Evolutionary conservation across 2,113 vertebrate genomes (phyloP).

Genomic region (Centropus unirufus): DNA sequence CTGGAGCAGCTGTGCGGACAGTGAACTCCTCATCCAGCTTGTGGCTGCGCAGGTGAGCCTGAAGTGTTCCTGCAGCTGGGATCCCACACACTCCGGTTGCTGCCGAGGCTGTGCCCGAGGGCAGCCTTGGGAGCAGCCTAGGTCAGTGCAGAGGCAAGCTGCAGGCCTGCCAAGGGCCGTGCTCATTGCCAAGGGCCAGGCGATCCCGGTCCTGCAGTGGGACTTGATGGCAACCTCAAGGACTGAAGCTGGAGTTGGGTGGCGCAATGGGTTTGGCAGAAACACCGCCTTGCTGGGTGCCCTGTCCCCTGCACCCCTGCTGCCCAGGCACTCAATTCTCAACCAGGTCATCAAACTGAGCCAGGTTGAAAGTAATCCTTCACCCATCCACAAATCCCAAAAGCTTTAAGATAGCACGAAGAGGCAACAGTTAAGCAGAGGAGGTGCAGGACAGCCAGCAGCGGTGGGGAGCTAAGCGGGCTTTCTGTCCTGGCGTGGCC

Average conservation of each 20-base stretch:
- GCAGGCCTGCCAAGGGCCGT: rapidly evolving
- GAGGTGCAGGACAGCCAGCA: background rate
- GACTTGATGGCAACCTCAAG: background rate
- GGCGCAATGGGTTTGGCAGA: background rate
- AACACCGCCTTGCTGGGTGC: rapidly evolving
- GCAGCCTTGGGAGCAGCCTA: background rate
- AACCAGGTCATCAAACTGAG: background rate
- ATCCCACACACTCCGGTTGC: rapidly evolving
- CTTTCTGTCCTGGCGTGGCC: background rate
- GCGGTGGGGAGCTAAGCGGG: background rate
- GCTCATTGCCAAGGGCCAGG: background rate
- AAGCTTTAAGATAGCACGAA: rapidly evolving
- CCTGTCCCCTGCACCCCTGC: background rate
- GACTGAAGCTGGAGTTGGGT: background rate
- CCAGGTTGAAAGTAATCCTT: background rate
- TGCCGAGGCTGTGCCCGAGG: rapidly evolving
- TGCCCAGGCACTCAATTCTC: background rate
- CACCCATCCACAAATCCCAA: background rate
- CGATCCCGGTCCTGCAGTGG: background rate
- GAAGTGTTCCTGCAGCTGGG: background rate
- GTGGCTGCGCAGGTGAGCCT: background rate
- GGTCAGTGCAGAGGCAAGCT: background rate
- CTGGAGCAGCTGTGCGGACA: background rate
- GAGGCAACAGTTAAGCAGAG: no score
- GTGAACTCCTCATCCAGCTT: rapidly evolving